Percentiles rank a stretch among this genome's conserved stretches.
Conservation (phyloP, 2,888 invertebrate genomes). For the Ceramica pisi region DNA sequence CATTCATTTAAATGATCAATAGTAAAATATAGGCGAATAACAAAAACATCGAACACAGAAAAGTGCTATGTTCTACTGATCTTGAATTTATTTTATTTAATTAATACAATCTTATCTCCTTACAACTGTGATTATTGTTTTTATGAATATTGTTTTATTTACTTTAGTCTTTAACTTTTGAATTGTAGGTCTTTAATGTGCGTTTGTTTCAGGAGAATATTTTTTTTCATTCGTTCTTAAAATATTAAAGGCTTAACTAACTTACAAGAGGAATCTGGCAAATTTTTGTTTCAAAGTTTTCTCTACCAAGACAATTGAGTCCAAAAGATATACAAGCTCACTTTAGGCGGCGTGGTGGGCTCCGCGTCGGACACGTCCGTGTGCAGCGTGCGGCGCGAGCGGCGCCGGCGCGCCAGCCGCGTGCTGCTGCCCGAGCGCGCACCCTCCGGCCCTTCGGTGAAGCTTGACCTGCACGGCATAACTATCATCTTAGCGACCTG, state of each 20-base stretch:
- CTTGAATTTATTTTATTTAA: too few relatives aligned
- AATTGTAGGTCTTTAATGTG: too few relatives aligned
- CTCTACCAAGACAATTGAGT: neutral
- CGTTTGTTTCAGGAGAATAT: too few relatives aligned
- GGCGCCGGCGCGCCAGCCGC: constrained; percentile 72
- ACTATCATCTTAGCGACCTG: neutral
- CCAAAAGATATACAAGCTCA: constrained; percentile 40
- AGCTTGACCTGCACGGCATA: constrained; percentile 77
- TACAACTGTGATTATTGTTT: too few relatives aligned
- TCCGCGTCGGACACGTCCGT: constrained; percentile 69
- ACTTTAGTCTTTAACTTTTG: too few relatives aligned
- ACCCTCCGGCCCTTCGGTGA: constrained; percentile 85
- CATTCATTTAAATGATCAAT: neutral
- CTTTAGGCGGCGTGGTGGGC: constrained; percentile 78
- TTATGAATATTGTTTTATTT: too few relatives aligned
- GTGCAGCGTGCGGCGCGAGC: constrained; percentile 66
- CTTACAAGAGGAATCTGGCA: neutral
- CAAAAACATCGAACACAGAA: neutral
- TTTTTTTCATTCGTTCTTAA: too few relatives aligned
- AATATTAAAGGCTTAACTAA: neutral
- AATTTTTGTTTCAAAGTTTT: neutral
- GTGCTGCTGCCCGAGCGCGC: constrained; percentile 81
- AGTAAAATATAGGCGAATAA: neutral
- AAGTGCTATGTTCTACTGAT: neutral
- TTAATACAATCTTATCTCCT: too few relatives aligned